Evolutionary conservation across 1,140 invertebrate species (phyloP), one percentile per base, ranked within the genome.

Genomic region (Atta texana): DNA sequence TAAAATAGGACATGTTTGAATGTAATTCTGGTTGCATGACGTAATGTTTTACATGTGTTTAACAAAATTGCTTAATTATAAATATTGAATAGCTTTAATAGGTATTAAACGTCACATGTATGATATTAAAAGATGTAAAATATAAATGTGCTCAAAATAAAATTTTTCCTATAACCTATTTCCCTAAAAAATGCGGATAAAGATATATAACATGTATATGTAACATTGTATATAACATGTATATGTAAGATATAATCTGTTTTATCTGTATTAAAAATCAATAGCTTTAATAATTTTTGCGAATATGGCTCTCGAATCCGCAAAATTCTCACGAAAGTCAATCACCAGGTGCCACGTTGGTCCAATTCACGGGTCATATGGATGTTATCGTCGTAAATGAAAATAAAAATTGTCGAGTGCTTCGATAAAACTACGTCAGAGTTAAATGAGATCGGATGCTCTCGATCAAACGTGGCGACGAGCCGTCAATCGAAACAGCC

Each of bases 391-490:
- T 63, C 55, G 44, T 51, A 44, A 61, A 64, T 82, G 14, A 74
- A 84, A 84, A 84, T 84, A 74, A 84, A 84, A 84, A 61, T 63
- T 74, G 53, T 61, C 69, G 24, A 82, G 68, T 18, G 55, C 39
- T 31, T 57, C 18, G 80, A 75, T 84, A 75, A 84, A 75, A 75
- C 55, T 24, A 75, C 55, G 78, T 84, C 18, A 16, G 49, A 75
- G 80, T 49, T 84, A 84, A 84, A 61, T 75, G 80, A 75, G 69
- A 84, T 84, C 69, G 55, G 71, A 74, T 51, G 24, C 69, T 84
- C 80, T 84, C 80, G 69, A 84, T 84, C 80, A 75, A 74, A 18
- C 24, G 55, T 28, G 64, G 51, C 64, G 49, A 71, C 64, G 55
- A 75, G 68, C 31, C 28, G 69, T 55, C 66, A 49, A 31, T 74